Evolutionary conservation across 2,113 vertebrate species (phyloP).

Genomic region (Lepus timidus): DNA sequence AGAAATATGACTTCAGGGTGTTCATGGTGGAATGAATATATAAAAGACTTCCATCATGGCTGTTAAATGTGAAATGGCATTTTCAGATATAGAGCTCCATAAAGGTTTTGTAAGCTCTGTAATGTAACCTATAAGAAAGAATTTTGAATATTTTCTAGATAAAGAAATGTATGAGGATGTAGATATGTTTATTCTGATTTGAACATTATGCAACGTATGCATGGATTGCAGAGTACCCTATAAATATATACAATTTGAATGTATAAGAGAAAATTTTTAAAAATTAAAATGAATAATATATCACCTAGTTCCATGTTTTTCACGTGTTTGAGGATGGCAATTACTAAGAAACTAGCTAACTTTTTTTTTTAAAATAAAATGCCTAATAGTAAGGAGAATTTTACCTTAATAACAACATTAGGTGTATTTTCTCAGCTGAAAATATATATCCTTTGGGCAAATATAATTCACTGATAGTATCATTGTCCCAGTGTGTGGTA

Average conservation of each 20-base stretch:
- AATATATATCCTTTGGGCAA: neutral
- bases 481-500: neutral
- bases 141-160: no score
- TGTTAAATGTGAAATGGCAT: constrained; percentile 82
- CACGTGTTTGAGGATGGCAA: no score
- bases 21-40: constrained; percentile 79
- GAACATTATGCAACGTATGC: no score
- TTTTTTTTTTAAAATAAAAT: neutral
- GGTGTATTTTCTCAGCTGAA: neutral
- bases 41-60: constrained; percentile 78
- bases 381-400: neutral
- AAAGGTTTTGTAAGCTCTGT: constrained; percentile 17
- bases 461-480: neutral
- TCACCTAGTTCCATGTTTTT: neutral
- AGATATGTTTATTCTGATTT: no score
- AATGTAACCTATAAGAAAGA: neutral
- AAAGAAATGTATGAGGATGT: no score
- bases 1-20: constrained; percentile 84
- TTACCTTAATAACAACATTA: constrained; percentile 23
- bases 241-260: no score
- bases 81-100: constrained; percentile 75
- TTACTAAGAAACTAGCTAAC: neutral
- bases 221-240: no score
- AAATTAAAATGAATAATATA: no score
- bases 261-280: no score